These are phyloP conservation scores for Eupeodes corollae DNA, from an alignment of 1,140 invertebrate species.

Conservation along the genomic window DNA sequence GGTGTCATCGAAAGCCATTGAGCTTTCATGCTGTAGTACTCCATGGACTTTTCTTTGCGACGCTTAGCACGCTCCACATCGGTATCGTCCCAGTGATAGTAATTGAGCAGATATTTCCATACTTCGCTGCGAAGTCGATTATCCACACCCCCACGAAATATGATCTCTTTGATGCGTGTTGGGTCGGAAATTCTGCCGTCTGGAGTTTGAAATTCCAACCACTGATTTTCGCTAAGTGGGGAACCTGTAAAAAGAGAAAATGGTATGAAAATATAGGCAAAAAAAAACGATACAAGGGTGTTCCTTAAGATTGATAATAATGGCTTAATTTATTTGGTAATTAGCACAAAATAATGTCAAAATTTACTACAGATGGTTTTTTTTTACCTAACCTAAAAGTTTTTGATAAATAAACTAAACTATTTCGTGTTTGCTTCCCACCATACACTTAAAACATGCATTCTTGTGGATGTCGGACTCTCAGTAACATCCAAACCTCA, in stretches of 20 bases:
- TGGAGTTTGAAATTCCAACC: conserved; percentile 61
- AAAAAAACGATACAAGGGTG: too few relatives aligned
- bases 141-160: conserved; percentile 74
- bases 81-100: conserved; percentile 76
- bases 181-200: conserved; percentile 64
- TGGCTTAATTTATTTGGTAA: too few relatives aligned
- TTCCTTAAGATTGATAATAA: too few relatives aligned
- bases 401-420: too few relatives aligned
- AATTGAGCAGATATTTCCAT: conserved; percentile 92
- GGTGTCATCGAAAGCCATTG: conserved; percentile 89
- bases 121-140: conserved; percentile 68
- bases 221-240: conserved; percentile 66
- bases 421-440: too few relatives aligned
- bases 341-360: too few relatives aligned
- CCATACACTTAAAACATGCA: too few relatives aligned
- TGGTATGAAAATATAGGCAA: too few relatives aligned
- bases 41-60: conserved; percentile 61
- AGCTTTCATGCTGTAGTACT: conserved; percentile 91
- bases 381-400: too few relatives aligned
- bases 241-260: conserved; percentile 9
- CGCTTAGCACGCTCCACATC: conserved; percentile 55
- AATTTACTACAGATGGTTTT: too few relatives aligned
- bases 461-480: too few relatives aligned
- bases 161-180: conserved; percentile 60
- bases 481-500: too few relatives aligned